Evolutionary conservation across 1,140 invertebrate species (phyloP), one percentile per base, ranked within the genome.

Genomic region (Trypoxylus dichotomus): DNA sequence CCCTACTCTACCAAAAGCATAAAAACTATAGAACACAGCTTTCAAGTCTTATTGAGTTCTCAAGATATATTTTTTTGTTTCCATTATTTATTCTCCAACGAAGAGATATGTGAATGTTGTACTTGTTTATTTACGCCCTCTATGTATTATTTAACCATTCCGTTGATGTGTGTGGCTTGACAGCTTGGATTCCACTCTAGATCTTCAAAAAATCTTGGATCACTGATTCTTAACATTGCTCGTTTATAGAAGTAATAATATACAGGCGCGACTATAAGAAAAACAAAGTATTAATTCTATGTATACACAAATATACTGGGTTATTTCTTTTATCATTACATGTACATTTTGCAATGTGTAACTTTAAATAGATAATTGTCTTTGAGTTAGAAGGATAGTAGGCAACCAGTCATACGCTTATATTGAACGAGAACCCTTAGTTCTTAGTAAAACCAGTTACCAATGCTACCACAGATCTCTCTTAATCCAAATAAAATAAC

Each of bases 181-280:
- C 47, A 76, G 63, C 89, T 89, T 71, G 91, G 89, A 78, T 92
- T 89, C 91, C 92, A 93, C 79, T 90, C 90, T 5, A 92, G 89
- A 80, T 91, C 90, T 85, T 93, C 91, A 81, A 93, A 93, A 82
- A 93, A 93, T 76, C 91, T 88, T 7, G 92, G 93, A 86, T 94
- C 93, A 79, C 90, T 91, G 73, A 94, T 91, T 78, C 89, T 86
- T 54, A 94, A 83, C 1, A 91, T 90, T 32, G 93, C 91, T 79
- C 91, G 88, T 84, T 94, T 94, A 84, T 92, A 93, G 77, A 90
- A 90, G 80, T 93, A 93, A 85, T 94, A 94, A 85, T 94, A 93
- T 74, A 92, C 88, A 15, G 92, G 90, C 41, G 92, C 91, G 86
- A 91, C 93, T 94, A 81, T 58, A 88, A 87, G 79, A 11, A 78